Conservation (phyloP, 2,113 vertebrate species). For the Trachemys scripta region DNA sequence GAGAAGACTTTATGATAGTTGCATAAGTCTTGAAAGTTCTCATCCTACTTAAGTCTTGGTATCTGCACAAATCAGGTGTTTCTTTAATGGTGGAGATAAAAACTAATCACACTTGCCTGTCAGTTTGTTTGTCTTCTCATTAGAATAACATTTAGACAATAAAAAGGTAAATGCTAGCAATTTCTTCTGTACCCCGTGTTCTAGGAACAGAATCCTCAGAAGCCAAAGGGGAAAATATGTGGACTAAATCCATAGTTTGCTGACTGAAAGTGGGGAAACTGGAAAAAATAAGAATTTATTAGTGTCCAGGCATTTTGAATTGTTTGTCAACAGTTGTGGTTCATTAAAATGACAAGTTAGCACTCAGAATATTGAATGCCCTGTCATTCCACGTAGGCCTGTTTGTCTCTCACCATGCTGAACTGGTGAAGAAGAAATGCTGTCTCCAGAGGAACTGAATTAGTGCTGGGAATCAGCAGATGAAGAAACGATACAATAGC, state of each 20-base stretch:
- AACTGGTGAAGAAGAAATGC: background rate
- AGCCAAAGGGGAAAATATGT: background rate
- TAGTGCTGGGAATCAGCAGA: background rate
- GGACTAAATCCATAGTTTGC: background rate
- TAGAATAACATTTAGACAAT: slow-evolving; percentile 25
- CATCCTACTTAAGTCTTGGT: background rate
- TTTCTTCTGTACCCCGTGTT: background rate
- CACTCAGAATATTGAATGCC: background rate
- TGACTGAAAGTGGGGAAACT: background rate
- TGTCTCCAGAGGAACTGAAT: background rate
- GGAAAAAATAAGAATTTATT: background rate
- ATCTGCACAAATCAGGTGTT: background rate
- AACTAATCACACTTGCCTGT: background rate
- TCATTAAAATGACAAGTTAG: background rate
- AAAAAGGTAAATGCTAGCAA: background rate
- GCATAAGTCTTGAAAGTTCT: background rate
- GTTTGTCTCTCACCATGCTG: background rate
- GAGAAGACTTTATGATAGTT: background rate
- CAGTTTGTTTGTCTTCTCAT: background rate
- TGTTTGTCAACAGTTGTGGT: background rate
- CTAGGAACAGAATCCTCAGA: background rate
- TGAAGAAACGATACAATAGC: background rate
- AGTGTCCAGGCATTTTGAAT: background rate
- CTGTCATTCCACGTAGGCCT: background rate
- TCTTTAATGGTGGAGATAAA: background rate